A percentile compares a stretch with the other conserved stretches of the same genome.
These are phyloP conservation scores for Pheosia gnoma DNA, from an alignment of 2,888 invertebrate species.

Conservation along the genomic window DNA sequence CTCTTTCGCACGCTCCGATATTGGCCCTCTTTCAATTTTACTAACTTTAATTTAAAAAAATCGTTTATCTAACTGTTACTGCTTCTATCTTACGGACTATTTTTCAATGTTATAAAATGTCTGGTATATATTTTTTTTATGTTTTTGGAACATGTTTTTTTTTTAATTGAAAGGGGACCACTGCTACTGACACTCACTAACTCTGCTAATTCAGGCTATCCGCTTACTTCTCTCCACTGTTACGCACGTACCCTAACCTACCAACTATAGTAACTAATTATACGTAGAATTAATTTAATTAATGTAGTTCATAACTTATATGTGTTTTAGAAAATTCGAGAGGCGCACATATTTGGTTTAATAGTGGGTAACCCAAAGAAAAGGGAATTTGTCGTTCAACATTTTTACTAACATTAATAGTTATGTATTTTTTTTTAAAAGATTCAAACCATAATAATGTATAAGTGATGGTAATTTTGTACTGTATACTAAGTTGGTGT, in stretches of 20 bases:
- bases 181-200: slow-evolving; percentile 54
- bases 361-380: too few relatives aligned
- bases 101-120: too few relatives aligned
- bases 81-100: too few relatives aligned
- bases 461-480: too few relatives aligned
- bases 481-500: too few relatives aligned
- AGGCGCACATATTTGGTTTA: too few relatives aligned
- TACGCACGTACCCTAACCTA: slow-evolving; percentile 31
- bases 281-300: background rate
- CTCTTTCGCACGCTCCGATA: slow-evolving; percentile 58
- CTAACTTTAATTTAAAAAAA: background rate
- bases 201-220: slow-evolving; percentile 49
- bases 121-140: too few relatives aligned
- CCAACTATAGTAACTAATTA: slow-evolving; percentile 2
- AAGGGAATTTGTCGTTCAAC: too few relatives aligned
- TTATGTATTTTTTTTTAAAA: too few relatives aligned
- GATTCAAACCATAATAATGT: too few relatives aligned
- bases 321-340: too few relatives aligned
- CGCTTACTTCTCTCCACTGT: slow-evolving; percentile 35
- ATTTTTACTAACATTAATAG: too few relatives aligned
- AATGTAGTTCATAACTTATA: background rate
- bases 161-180: slow-evolving; percentile 55
- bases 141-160: background rate
- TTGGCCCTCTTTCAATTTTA: slow-evolving; percentile 56
- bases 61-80: background rate